Base-by-base conservation (phyloP, 2,113 vertebrate species). In the Rana temporaria region DNA sequence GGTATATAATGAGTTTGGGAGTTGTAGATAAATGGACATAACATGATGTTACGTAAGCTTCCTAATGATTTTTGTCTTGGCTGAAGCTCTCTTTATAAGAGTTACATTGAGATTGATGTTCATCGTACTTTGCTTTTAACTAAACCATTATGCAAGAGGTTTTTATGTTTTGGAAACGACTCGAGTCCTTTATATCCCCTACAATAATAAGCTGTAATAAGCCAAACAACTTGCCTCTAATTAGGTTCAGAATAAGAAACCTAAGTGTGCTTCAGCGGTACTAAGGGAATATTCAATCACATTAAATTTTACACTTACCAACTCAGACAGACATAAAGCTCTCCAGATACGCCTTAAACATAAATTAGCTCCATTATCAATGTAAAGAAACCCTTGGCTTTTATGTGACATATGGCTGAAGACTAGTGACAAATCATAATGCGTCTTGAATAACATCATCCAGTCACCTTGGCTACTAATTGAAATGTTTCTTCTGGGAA, bases 271-370 rank as follows among this genome's bases (percentile, higher is more conserved):
- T 63, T 63, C n/a, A 63, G 22, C 22, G 24, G n/a, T 63, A 63
- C 60, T 63, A 24, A 11, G 60, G 60, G 60, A 63, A 63, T 63
- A 14, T 24, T 63, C 60, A 63, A 63, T 63, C 60, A 63, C 60
- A 24, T 63, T 26, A 63, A 14, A 20, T 63, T 20, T 63, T 24
- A 63, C 24, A 26, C 60, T 63, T 22, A 63, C 60, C 24, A 63
- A 63, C 22, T 24, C 20, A 24, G 12, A 24, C 24, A 24, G 38
- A 69, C 48, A n/a, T 7, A 15, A 69, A 52, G 38, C 38, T 69
- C 67, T 48, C 38, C 14, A 20, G 19, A 20, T 48, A 38, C 42
- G 22, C 14, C 66, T 24, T 14, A 52, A 48, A 12, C 67, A 52
- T 14, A 69, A 69, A 69, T 7, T 15, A 52, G 20, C 18, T 38